Evolutionary conservation across 2,888 invertebrate genomes (phyloP), one percentile per base, ranked within the genome.

Genomic region (Pimpla rufipes): DNA sequence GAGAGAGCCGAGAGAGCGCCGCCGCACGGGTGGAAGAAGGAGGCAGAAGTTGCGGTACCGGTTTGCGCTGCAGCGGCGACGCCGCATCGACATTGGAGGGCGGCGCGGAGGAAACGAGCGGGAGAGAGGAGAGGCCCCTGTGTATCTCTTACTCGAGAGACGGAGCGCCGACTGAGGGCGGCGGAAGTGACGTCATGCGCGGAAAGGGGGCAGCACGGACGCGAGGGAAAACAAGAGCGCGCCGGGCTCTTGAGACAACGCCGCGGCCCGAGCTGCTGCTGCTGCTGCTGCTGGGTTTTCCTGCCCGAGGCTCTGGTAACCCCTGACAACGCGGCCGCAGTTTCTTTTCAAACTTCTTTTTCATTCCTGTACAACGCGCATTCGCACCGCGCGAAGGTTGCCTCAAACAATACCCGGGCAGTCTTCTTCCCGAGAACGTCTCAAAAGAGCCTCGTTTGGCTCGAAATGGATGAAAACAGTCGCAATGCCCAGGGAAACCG

Each of bases 161-260:
- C 11, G 35, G 71, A 66, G 73, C 71, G 37, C 50, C 16, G 66
- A 79, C 84, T 85, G 88, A 83, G 85, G 89, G 88, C 88, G 89
- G 88, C 88, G 89, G 88, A 90, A 89, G 86, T 89, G 88, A 89
- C 88, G 88, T 90, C 88, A 88, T 83, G 47, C 52, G 83, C 62
- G 77, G 6, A 76, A 68, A 29, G 29, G 85, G 83, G 81, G 84
- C 83, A 85, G 78, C 82, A 74, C 81, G 78, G 78, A 77, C 64
- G 71, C 4, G 16, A 16, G 42, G 52, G 55, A 11, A 57, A 68
- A 21, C 62, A 47, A 59, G 67, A 68, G 18, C 57, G 23, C 11
- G 67, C 55, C 8, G 16, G 37, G 57, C 67, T 62, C 75, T 81
- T 57, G 77, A 81, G 78, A 81, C 81, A 84, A 84, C 73, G 80